Conservation (phyloP, 1,140 invertebrate genomes). For the Brachystomella parvula region DNA sequence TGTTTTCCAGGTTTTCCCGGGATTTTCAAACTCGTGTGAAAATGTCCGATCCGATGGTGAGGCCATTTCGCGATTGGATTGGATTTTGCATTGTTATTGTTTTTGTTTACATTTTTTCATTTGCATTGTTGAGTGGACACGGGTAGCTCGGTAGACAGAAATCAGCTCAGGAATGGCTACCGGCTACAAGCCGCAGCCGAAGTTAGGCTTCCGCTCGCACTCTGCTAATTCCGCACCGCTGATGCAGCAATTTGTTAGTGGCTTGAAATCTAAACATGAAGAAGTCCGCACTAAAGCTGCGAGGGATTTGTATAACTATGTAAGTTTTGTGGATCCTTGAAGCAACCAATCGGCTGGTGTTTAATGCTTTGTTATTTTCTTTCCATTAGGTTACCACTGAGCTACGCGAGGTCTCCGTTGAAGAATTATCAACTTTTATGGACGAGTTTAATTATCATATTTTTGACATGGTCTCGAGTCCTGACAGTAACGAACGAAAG, state of each 20-base stretch:
- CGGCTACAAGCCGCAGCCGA: background rate
- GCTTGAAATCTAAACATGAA: conserved; percentile 79
- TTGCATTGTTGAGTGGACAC: no score
- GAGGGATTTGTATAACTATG: conserved; percentile 77
- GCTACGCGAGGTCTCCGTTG: conserved; percentile 78
- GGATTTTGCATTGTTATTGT: no score
- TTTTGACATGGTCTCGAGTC: conserved; percentile 88
- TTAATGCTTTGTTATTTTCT: conserved; percentile 12
- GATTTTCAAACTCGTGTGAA: no score
- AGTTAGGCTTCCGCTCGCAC: conserved; percentile 9
- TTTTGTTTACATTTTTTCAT: no score
- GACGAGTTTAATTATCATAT: conserved; percentile 94
- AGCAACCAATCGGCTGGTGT: background rate
- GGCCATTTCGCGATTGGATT: no score
- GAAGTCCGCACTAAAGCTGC: conserved; percentile 75
- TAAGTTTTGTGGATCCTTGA: no score
- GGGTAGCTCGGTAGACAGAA: no score
- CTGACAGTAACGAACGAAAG: conserved; percentile 88
- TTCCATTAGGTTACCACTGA: conserved; percentile 62
- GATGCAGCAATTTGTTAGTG: conserved; percentile 70
- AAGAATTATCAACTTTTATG: conserved; percentile 80
- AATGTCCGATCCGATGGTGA: no score
- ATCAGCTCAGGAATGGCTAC: conserved; percentile 7
- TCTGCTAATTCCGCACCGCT: conserved; percentile 41
- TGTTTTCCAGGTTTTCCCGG: no score